Base-by-base conservation (phyloP, 1,140 invertebrate species). In the Brevipalpus yothersi region DNA sequence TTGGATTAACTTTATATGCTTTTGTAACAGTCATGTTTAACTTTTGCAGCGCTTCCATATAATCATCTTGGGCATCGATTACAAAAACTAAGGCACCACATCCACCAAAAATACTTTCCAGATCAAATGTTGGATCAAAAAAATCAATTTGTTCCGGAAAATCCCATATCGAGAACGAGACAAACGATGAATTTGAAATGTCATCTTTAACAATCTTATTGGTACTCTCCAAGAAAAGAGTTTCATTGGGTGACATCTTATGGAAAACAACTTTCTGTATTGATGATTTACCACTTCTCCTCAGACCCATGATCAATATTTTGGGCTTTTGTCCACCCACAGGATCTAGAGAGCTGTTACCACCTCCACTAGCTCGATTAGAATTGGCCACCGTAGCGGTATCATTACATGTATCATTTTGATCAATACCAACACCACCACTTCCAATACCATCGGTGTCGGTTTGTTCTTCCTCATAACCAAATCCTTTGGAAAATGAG, bases 181-280 rank as follows among this genome's bases (percentile, higher is more conserved):
- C 91, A 79, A 98, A 99, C 66, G 92, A 95, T 62, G 90, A 85
- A 69, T 95, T 94, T 64, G 90, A 75, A 41, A 78, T 75, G 71
- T 75, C 89, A 74, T 97, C 91, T 76, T 95, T 96, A 4, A 93
- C 85, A 64, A 98, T 92, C 78, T 96, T 92, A 70, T 93, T 95
- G 59, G 93, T 99, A 65, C 89, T 93, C 72, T 97, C 94, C 45
- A 98, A 74, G 67, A 98, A 98, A n/a, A 99, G 74, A 4, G 95
- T 99, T 75, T 99, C 94, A 75, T 97, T 98, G 10, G 95, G 95
- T 12, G 92, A 94, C 87, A 98, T 97, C 77, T 99, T 98, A 69
- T 98, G 93, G 74, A 99, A 99, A 13, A 99, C 94, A 10, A 99
- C 95, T 77, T 98, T 98, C 71, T 96, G 89, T 69, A 99, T 99